Percentiles rank a stretch among this genome's conserved stretches.
These are phyloP conservation scores for Danio tinwini DNA, from an alignment of 2,797 vertebrate genomes.

Conservation along the genomic window DNA sequence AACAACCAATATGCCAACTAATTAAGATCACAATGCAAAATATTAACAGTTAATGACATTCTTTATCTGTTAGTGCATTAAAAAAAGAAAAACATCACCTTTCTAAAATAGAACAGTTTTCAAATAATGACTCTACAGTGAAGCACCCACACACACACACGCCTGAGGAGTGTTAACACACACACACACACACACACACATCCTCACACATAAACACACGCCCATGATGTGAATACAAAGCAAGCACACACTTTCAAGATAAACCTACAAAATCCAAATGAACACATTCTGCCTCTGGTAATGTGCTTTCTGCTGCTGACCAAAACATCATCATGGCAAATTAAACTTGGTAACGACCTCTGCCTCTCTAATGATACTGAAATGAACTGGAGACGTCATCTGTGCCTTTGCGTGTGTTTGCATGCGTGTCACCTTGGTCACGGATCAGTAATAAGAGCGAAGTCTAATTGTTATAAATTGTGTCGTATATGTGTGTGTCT, in stretches of 20 bases:
- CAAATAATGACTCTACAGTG: constrained; percentile 15
- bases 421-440: constrained; percentile 46
- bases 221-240: neutral
- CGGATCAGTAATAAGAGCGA: constrained; percentile 19
- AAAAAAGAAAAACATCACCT: neutral
- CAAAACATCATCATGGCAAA: constrained; percentile 70
- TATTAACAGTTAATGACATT: neutral
- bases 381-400: constrained; percentile 66
- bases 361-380: constrained; percentile 66
- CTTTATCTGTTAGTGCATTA: neutral
- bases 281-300: constrained; percentile 3
- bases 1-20: neutral
- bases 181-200: constrained; percentile 11
- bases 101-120: constrained; percentile 8
- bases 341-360: constrained; percentile 68
- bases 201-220: neutral
- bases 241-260: constrained; percentile 21
- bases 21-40: neutral
- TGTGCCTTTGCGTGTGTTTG: constrained; percentile 21
- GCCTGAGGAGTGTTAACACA: neutral
- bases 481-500: constrained; percentile 23
- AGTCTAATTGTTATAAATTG: constrained; percentile 32
- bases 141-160: neutral
- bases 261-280: constrained; percentile 10
- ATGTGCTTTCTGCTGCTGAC: constrained; percentile 58